phyloP scores from a whole-genome alignment of 1,140 invertebrate genomes.

The Ephestia elutella region DNA sequence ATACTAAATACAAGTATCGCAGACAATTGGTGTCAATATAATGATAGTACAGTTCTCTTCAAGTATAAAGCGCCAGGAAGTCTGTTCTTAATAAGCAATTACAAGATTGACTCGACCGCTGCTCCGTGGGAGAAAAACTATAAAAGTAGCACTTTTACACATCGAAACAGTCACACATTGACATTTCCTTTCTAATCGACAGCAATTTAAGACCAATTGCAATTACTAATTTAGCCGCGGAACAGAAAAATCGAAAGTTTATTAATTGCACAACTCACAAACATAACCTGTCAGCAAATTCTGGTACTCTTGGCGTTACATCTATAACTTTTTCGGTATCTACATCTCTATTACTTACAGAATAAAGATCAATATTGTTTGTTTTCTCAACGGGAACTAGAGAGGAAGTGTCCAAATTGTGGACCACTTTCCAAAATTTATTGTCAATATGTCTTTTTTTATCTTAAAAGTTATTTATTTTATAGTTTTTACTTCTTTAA shows the following conservation, averaged over 20 bases:
- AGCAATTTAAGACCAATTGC: conserved; percentile 8
- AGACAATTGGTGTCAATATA: too few species aligned
- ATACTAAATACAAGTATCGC: too few species aligned
- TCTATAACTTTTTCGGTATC: background rate
- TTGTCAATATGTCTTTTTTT: conserved; percentile 8
- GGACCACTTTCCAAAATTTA: conserved; percentile 14
- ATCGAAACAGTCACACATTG: background rate
- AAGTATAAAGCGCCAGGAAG: background rate
- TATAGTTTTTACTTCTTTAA: background rate
- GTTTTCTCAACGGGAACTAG: background rate
- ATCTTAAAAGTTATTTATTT: conserved; percentile 7
- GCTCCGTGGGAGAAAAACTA: background rate
- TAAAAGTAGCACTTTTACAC: conserved; percentile 3
- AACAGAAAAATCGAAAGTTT: conserved; percentile 27
- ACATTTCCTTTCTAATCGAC: conserved; percentile 8
- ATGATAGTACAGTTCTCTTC: background rate
- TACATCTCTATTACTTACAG: background rate
- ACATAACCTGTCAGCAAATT: conserved; percentile 30
- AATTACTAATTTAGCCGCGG: conserved; percentile 5
- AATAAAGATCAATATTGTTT: background rate
- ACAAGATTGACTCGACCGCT: background rate
- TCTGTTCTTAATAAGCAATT: conserved; percentile 4
- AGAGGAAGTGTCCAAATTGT: conserved; percentile 9
- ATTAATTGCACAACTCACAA: conserved; percentile 30
- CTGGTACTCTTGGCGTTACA: conserved; percentile 24